Base-by-base conservation (phyloP, 2,797 vertebrate species). In the Mus caroli region DNA sequence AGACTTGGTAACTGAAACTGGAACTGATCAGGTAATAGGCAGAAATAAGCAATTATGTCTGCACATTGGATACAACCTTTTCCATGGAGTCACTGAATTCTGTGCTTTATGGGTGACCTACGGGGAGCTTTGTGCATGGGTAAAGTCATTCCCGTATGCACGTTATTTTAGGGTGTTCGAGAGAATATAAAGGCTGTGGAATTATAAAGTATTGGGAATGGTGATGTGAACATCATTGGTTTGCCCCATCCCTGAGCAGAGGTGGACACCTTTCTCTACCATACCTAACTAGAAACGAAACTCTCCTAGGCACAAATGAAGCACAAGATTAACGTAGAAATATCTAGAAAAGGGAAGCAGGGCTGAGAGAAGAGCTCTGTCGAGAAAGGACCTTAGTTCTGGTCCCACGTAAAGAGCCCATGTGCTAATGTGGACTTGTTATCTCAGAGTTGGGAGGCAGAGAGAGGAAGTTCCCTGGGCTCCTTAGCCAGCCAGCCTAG, bases 11-110 rank as follows among this genome's bases (percentile, higher is more conserved):
- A 67, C 69, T 26, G 76, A 84, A 90, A 52, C 69, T 6, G 19
- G 54, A 94, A 92, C 37, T 11, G 50, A 77, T 73, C 10, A 22
- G 52, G 4, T 86, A 77, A 87, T 2, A 5, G 56, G 75, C 58
- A 62, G 50, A 90, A 96, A 86, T 52, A 95, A 95, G 43, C 79
- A 69, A 12, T 10, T 76, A 67, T 46, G 11, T 9, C 50, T 75
- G 19, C 14, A 0, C 6, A 75, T 64, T 46, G 46, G 37, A 84
- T 26, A 75, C 13, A 79, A 37, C 31, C 15, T 10, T 0, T 46
- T 34, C 52, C 22, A 6, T 22, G 67, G 0, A 67, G 58, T 78
- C 20, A 2, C 19, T 54, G 60, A 69, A 4, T n/a, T 50, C 20
- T 52, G 11, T 58, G 46, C 58, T 56, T 76, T 20, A 10, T 1